phyloP scores from a whole-genome alignment of 2,888 invertebrate species.

The Ochropacha duplaris region DNA sequence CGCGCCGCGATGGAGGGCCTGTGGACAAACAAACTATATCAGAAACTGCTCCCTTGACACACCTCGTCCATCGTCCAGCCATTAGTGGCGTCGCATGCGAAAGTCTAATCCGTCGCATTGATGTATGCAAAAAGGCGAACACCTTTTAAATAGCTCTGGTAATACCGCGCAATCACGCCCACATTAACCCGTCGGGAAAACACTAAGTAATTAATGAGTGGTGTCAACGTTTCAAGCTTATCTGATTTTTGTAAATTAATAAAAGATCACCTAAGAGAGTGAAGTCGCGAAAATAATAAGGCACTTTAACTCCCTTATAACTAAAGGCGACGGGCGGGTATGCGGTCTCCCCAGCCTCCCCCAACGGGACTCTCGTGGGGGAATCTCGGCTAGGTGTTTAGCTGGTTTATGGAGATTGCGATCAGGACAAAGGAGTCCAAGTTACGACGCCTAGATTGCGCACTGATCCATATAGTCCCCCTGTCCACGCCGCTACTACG shows the following conservation, averaged over 20 bases:
- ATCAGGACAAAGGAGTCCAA: constrained; percentile 77
- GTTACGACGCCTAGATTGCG: constrained; percentile 71
- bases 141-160: constrained; percentile 2
- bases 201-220: constrained; percentile 43
- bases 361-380: constrained; percentile 45
- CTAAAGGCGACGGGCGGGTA: constrained; percentile 35
- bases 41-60: neutral
- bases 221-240: constrained; percentile 44
- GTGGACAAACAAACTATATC: constrained; percentile 41
- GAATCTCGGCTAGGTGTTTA: constrained; percentile 77
- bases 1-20: constrained; percentile 79
- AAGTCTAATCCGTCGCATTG: neutral
- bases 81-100: neutral
- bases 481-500: too few relatives aligned
- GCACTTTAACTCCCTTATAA: constrained; percentile 65
- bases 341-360: constrained; percentile 21
- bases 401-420: constrained; percentile 81
- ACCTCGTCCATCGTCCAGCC: neutral
- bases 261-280: constrained; percentile 52
- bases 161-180: neutral
- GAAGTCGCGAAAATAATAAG: constrained; percentile 66
- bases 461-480: constrained; percentile 63
- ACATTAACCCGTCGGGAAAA: constrained; percentile 10
- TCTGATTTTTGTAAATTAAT: constrained; percentile 64
- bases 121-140: constrained; percentile 2